Evolutionary conservation across 2,797 vertebrate species (phyloP).

Genomic region (Balearica regulorum): DNA sequence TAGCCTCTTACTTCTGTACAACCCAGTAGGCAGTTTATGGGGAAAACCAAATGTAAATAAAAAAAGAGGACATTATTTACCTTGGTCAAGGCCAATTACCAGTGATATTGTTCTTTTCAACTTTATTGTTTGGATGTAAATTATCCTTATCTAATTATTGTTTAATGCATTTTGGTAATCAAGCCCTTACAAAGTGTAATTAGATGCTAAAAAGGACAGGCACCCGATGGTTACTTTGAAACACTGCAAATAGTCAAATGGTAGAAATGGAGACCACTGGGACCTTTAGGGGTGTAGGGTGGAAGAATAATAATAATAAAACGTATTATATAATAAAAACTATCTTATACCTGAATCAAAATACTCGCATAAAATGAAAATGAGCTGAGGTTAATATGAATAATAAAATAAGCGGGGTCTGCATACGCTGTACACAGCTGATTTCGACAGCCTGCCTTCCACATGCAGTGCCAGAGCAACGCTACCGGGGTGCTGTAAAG

Average conservation of each 20-base stretch:
- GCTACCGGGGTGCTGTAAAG: accelerated
- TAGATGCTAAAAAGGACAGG: conserved; percentile 66
- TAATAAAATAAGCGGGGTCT: neutral
- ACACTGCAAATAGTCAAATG: conserved; percentile 6
- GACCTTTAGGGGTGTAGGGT: neutral
- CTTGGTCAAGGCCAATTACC: conserved; percentile 79
- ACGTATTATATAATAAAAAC: neutral
- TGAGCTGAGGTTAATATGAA: neutral
- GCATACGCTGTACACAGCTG: accelerated
- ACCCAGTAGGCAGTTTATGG: conserved; percentile 79
- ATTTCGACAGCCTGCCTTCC: neutral
- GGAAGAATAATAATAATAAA: conserved; percentile 1
- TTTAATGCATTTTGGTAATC: conserved; percentile 75
- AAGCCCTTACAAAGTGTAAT: conserved; percentile 67
- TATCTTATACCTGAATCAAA: neutral
- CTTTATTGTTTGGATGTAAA: conserved; percentile 71
- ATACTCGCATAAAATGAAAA: neutral
- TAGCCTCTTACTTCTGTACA: conserved; percentile 78
- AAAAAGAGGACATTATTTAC: conserved; percentile 80
- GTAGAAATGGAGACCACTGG: neutral
- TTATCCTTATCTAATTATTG: conserved; percentile 77
- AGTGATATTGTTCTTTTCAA: conserved; percentile 76
- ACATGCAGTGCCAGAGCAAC: neutral
- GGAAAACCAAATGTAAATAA: conserved; percentile 81
- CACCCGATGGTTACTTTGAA: conserved; percentile 25